phyloP scores from a whole-genome alignment of 2,888 invertebrate species.

The Drosophila lutescens region DNA sequence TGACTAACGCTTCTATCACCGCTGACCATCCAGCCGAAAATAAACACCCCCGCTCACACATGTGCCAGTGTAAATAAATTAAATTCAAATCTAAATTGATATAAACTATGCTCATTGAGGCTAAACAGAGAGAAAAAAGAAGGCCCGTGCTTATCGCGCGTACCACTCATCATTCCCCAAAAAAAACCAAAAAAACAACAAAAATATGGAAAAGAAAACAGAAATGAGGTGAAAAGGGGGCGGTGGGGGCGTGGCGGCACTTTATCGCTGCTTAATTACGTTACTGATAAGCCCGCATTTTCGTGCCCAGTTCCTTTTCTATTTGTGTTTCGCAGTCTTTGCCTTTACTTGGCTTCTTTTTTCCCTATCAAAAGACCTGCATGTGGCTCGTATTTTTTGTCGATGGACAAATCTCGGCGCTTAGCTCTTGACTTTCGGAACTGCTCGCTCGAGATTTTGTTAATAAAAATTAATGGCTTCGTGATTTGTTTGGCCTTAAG shows the following conservation, averaged over 20 bases:
- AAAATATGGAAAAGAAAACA: not conserved
- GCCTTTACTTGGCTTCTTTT: constrained; percentile 43
- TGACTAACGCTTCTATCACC: constrained; percentile 45
- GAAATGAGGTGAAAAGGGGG: constrained; percentile 26
- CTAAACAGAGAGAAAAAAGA: constrained; percentile 37
- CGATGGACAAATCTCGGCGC: constrained; percentile 34
- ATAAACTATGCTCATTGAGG: constrained; percentile 53
- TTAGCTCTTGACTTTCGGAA: constrained; percentile 40
- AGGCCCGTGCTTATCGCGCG: constrained; percentile 58
- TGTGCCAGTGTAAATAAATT: constrained; percentile 73
- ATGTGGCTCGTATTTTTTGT: constrained; percentile 27
- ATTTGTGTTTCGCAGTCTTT: constrained; percentile 30
- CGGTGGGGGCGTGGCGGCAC: constrained; percentile 47
- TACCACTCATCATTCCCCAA: constrained; percentile 21
- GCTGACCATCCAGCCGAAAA: constrained; percentile 62
- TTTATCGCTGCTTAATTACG: constrained; percentile 77
- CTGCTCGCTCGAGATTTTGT: constrained; percentile 68
- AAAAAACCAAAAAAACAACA: constrained; percentile 3
- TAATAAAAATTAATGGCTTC: constrained; percentile 74
- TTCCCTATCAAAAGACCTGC: constrained; percentile 56
- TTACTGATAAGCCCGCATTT: constrained; percentile 69
- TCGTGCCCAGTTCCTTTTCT: constrained; percentile 39
- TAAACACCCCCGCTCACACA: constrained; percentile 52
- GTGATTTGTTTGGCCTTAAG: constrained; percentile 70
- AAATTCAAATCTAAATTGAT: constrained; percentile 79